Base-by-base conservation (phyloP, 2,113 vertebrate genomes). In the Nematolebias whitei region DNA sequence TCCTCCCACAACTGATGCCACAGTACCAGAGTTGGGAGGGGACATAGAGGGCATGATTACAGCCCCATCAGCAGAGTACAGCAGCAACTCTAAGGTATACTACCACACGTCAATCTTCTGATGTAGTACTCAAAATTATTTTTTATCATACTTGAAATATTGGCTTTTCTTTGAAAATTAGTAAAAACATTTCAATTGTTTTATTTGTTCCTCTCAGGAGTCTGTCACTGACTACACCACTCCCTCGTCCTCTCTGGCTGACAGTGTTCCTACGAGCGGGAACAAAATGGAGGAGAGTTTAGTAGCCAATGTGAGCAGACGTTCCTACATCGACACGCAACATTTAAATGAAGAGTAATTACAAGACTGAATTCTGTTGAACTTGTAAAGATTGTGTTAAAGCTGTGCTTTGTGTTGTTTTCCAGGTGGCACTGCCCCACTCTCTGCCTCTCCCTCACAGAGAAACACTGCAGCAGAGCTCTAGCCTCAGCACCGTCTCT, bases 201-300 rank as follows among this genome's bases (percentile, higher is more conserved):
- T 3, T 68, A 4, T 51, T 7, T 51, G 20, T 63, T 19, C 10
- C n/a, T 84, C 76, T 67, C 87, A 98, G 98, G 98, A 98, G 87
- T 96, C 95, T 40, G 96, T 99, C 84, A 98, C 96, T 60, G 98
- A 99, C 87, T 99, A 99, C 87, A 99, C 97, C 67, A 92, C 95
- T 39, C 97, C 96, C 44, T 98, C 97, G 51, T 96, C 93, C 23
- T 94, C 97, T 52, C 91, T 98, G 88, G 94, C 98, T 61, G 98
- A 95, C 85, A 94, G 94, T 75, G 95, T 96, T 87, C 92, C 97
- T 48, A 93, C 95, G 68, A 94, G 91, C 87, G 96, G 88, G 72
- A 90, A 92, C 87, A 99, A 99, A 92, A 95, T 98, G 86, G 97
- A 99, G 80, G 96, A 98, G 85, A 92, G 95, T 86, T 92, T 99